Conservation (phyloP, 2,113 vertebrate species). For the Notothenia rossii region DNA sequence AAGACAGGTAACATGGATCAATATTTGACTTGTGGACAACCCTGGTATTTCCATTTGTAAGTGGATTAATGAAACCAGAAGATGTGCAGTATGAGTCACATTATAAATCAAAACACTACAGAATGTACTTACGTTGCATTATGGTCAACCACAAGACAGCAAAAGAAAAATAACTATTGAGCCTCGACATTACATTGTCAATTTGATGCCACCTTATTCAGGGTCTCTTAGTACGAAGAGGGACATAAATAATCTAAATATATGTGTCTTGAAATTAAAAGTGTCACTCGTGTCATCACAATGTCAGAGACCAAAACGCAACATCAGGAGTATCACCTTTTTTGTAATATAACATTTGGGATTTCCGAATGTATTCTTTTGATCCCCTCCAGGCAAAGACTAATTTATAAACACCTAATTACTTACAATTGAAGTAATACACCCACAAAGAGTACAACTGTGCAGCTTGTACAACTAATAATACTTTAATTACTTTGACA, state of each 20-base stretch:
- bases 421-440: background rate
- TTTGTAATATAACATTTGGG: background rate
- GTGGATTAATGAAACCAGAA: background rate
- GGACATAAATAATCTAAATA: background rate
- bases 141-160: background rate
- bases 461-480: background rate
- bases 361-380: background rate
- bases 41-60: background rate
- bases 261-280: background rate
- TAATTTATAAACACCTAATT: too few relatives aligned
- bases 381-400: too few relatives aligned
- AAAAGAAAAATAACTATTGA: constrained; percentile 8
- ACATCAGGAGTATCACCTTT: background rate
- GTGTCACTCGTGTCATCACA: too few relatives aligned
- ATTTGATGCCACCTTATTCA: background rate
- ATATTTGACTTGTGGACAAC: background rate
- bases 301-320: background rate
- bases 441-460: background rate
- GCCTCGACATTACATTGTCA: background rate
- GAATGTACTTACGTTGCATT: constrained; percentile 32
- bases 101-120: constrained; percentile 17
- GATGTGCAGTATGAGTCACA: constrained; percentile 27
- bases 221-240: background rate
- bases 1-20: background rate
- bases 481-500: background rate